Conservation (phyloP, 2,113 vertebrate species). For the Ceyx melanurus region DNA sequence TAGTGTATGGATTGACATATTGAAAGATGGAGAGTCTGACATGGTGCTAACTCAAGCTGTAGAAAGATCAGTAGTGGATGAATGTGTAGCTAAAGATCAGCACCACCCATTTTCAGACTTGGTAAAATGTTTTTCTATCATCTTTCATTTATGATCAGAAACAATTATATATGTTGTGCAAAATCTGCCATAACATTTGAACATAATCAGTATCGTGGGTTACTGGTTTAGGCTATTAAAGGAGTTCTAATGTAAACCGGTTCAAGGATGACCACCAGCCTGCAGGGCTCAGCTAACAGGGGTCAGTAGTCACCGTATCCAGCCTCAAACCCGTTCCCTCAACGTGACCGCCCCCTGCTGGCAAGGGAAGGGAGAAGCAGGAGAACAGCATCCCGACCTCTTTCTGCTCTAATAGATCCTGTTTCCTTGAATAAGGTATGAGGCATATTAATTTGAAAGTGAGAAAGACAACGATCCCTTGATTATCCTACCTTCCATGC, state of each 20-base stretch:
- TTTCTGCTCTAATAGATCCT: not conserved
- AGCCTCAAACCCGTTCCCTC: not conserved
- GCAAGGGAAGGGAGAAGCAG: not conserved
- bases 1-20: not conserved
- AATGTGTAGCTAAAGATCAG: not conserved
- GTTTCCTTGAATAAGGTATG: not conserved
- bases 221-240: not conserved
- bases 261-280: not conserved
- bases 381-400: not conserved
- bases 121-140: not conserved
- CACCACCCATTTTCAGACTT: not conserved
- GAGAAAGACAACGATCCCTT: not conserved
- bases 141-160: not conserved
- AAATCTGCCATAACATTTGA: not conserved
- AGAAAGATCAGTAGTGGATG: not conserved
- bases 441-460: not conserved
- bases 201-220: not conserved
- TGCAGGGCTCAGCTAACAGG: not conserved
- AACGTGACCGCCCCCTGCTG: slow-evolving; percentile 51
- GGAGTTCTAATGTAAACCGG: not conserved
- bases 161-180: not conserved
- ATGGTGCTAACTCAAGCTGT: not conserved
- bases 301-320: accelerated
- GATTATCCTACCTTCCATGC: not conserved
- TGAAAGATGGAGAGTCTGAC: not conserved